phyloP scores from a whole-genome alignment of 1,140 invertebrate species.

The Bacillus rossius region DNA sequence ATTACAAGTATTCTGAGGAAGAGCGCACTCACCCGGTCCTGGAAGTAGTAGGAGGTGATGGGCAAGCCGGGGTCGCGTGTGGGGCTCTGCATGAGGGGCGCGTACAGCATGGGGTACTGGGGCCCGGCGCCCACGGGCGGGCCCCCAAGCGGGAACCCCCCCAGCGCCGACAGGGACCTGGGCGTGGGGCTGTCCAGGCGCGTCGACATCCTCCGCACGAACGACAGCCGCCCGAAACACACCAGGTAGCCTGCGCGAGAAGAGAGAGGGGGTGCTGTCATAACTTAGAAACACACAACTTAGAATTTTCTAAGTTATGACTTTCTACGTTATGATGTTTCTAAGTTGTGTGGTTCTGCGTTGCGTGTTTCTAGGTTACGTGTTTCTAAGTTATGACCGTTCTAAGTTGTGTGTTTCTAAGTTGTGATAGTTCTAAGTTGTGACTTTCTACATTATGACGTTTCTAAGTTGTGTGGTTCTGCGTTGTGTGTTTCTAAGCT shows the following conservation, averaged over 20 bases:
- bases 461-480: too few species aligned
- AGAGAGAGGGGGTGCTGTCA: not conserved
- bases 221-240: constrained; percentile 76
- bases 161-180: constrained; percentile 69
- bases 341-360: too few species aligned
- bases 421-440: too few species aligned
- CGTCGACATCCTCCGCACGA: constrained; percentile 59
- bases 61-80: constrained; percentile 17
- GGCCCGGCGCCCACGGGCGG: constrained; percentile 18
- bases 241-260: constrained; percentile 57
- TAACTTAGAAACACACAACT: too few species aligned
- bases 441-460: too few species aligned
- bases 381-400: too few species aligned
- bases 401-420: too few species aligned
- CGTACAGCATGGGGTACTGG: constrained; percentile 33
- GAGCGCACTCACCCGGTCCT: constrained; percentile 56
- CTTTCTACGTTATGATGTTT: too few species aligned
- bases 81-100: constrained; percentile 32
- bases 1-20: too few species aligned
- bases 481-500: too few species aligned
- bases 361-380: too few species aligned
- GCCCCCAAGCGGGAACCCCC: constrained; percentile 34
- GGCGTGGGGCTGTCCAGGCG: constrained; percentile 68
- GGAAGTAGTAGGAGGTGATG: constrained; percentile 67
- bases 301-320: too few species aligned